A percentile compares a stretch with the other conserved stretches of the same genome.
phyloP scores from a whole-genome alignment of 1,140 invertebrate genomes.

The Hirudo medicinalis region DNA sequence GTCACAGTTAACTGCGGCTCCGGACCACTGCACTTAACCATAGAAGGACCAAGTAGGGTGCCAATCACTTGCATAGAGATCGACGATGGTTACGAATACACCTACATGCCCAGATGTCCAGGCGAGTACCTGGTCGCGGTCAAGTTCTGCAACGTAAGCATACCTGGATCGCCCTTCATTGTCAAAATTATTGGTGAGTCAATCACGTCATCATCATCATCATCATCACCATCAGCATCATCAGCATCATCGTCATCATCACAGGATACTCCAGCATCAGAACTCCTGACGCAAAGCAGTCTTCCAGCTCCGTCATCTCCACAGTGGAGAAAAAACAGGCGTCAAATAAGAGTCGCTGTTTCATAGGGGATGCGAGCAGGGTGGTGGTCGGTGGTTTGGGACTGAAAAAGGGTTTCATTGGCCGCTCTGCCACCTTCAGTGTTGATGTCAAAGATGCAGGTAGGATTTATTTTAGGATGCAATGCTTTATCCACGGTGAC shows the following conservation, averaged over 20 bases:
- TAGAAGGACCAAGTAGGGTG: slow-evolving; percentile 88
- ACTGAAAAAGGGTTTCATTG: slow-evolving; percentile 79
- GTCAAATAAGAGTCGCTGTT: slow-evolving; percentile 39
- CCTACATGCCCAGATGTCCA: slow-evolving; percentile 80
- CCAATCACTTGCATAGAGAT: slow-evolving; percentile 68
- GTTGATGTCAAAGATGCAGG: slow-evolving; percentile 77
- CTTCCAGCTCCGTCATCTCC: slow-evolving; percentile 64
- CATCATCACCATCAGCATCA: neutral
- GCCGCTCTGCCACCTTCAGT: slow-evolving; percentile 79
- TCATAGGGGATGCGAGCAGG: slow-evolving; percentile 80
- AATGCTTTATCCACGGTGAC: neutral
- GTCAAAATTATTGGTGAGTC: slow-evolving; percentile 61
- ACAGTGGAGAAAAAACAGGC: slow-evolving; percentile 64
- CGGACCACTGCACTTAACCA: slow-evolving; percentile 74
- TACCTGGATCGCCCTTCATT: slow-evolving; percentile 80
- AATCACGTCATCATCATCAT: neutral
- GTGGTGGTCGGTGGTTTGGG: slow-evolving; percentile 84
- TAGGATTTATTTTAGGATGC: slow-evolving; percentile 39
- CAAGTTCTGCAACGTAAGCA: slow-evolving; percentile 79
- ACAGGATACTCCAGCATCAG: slow-evolving; percentile 28
- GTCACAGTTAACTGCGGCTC: slow-evolving; percentile 84
- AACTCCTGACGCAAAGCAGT: slow-evolving; percentile 33
- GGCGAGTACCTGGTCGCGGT: slow-evolving; percentile 92
- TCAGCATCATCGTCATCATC: neutral
- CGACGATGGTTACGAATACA: slow-evolving; percentile 24